phyloP scores from a whole-genome alignment of 2,888 invertebrate species.

The Synanthedon tipuliformis region DNA sequence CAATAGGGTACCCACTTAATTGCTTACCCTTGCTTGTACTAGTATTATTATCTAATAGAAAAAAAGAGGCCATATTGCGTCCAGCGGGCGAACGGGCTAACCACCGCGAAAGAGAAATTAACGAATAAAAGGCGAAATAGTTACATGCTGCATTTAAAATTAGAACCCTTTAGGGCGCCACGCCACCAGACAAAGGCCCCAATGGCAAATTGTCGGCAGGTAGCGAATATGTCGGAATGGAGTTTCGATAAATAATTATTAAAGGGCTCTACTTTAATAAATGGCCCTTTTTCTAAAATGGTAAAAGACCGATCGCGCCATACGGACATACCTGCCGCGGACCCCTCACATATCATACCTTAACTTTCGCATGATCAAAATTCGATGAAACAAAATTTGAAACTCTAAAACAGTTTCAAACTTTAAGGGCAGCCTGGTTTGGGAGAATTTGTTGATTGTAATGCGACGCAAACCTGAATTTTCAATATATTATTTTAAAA shows the following conservation, averaged over 20 bases:
- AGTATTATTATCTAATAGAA: constrained; percentile 17
- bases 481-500: no score
- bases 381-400: no score
- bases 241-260: constrained; percentile 65
- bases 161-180: constrained; percentile 71
- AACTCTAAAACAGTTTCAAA: no score
- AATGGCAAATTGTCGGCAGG: constrained; percentile 69
- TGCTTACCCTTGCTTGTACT: constrained; percentile 51
- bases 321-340: constrained; percentile 64
- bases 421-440: no score
- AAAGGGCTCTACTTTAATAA: constrained; percentile 64
- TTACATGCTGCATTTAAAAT: constrained; percentile 69
- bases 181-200: constrained; percentile 66
- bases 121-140: constrained; percentile 61
- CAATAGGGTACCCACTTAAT: constrained; percentile 54
- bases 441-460: no score
- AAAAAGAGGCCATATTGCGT: constrained; percentile 48
- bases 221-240: constrained; percentile 65
- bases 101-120: constrained; percentile 68
- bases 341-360: constrained; percentile 30
- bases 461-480: no score
- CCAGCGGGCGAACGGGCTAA: constrained; percentile 56
- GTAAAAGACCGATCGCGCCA: constrained; percentile 60
- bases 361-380: no score
- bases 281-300: constrained; percentile 67